A percentile compares a stretch with the other conserved stretches of the same genome.
These are phyloP conservation scores for Pararge aegeria DNA, from an alignment of 1,140 invertebrate genomes.

Conservation along the genomic window DNA sequence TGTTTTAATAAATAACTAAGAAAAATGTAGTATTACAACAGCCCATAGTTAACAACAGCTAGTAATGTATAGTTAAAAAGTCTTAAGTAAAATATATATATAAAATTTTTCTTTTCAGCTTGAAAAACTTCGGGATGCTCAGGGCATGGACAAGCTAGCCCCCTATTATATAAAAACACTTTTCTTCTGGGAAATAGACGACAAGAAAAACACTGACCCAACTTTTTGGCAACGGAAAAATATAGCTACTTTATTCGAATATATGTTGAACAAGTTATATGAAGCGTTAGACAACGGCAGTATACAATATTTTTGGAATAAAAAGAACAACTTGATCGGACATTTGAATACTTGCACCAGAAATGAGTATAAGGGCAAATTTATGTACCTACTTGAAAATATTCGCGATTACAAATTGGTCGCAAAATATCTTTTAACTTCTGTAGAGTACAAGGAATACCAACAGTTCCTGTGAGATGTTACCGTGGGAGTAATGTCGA, in stretches of 20 bases:
- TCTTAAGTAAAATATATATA: too few species aligned
- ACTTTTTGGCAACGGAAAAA: constrained; percentile 40
- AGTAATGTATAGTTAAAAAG: too few species aligned
- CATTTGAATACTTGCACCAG: constrained; percentile 23
- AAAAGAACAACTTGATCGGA: constrained; percentile 44
- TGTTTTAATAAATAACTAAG: too few species aligned
- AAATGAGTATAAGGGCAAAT: constrained; percentile 36
- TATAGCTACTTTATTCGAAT: constrained; percentile 40
- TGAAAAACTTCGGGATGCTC: constrained; percentile 53
- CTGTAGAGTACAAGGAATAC: constrained; percentile 40
- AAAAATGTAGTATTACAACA: too few species aligned
- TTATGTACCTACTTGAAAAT: constrained; percentile 34
- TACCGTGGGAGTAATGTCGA: too few species aligned
- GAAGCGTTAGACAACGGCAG: constrained; percentile 26
- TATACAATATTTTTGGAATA: constrained; percentile 61
- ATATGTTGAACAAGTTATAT: constrained; percentile 45
- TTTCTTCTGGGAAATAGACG: constrained; percentile 52
- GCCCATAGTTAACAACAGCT: too few species aligned
- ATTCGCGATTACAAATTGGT: constrained; percentile 34
- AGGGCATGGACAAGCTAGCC: constrained; percentile 47
- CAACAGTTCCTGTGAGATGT: too few species aligned
- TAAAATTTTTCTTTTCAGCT: constrained; percentile 39
- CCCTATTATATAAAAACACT: constrained; percentile 64
- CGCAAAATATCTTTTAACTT: constrained; percentile 45
- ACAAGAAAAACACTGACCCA: constrained; percentile 19